Evolutionary conservation across 2,113 vertebrate genomes (phyloP), one percentile per base, ranked within the genome.

Genomic region (Caracal caracal): DNA sequence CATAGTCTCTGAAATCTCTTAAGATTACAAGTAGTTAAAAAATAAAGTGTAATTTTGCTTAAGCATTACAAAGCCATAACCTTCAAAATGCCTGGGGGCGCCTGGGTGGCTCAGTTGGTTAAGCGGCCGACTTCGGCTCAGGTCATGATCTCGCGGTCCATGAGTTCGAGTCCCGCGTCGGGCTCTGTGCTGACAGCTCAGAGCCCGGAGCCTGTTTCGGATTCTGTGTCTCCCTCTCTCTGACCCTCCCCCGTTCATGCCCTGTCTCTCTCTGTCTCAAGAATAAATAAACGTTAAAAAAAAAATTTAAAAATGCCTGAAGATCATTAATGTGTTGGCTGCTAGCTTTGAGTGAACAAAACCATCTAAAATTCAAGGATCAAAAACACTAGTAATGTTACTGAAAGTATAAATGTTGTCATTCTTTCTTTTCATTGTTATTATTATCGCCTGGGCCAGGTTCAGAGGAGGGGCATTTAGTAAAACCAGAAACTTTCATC

Each of bases 21-120:
- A 83, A 91, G 70, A 65, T 53, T 53, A 33, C 6, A 37, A 70
- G 3, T 51, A 82, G 49, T 87, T 96, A 13, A 73, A 90, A 85
- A 92, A 47, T 59, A 94, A 88, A 33, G 7, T 43, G n/a, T 71
- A 82, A 37, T 88, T 94, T 94, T 93, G n/a, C 53, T 90, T 78
- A 70, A 87, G 24, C 10, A 61, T 73, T 30, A n/a, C 12, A 82
- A 75, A 87, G n/a, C 22, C 15, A 75, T 71, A 47, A 66, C 8
- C 6, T 91, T 22, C 80, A n/a, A 92, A 87, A 71, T 53, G 59
- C 2, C 22, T 68, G 49, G 43, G 43, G 43, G 43, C 1, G 7
- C 43, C 43, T 43, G 43, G 43, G 43, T 43, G 43, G 43, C 43
- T 43, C 43, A 43, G 43, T 43, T 7, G 1, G 43, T 43, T 43